Evolutionary conservation across 2,888 invertebrate genomes (phyloP), one percentile per base, ranked within the genome.

Genomic region (Drosophila pseudotakahashii): DNA sequence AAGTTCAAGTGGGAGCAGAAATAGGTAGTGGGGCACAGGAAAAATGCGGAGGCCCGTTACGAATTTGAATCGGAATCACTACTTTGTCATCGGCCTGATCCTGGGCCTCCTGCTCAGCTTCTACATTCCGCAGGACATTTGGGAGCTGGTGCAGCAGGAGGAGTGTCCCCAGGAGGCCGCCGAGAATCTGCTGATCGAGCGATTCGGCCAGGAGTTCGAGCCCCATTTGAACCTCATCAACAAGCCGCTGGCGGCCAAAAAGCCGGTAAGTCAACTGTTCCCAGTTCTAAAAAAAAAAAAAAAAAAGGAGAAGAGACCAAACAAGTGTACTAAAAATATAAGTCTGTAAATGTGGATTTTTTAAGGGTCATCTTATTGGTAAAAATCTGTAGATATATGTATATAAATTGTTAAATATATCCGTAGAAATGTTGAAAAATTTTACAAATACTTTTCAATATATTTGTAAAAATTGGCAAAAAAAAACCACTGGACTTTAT

Each of bases 181-280:
- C 68, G 91, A 91, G 76, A 91, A 91, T 77, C 88, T 89, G 75
- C 79, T 90, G n/a, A 90, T 90, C 74, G 90, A 90, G 73, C 91
- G 90, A 82, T 93, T 90, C 53, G 91, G 92, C 30, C 91, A 92
- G 77, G 92, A 92, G 63, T 92, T 92, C 77, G 92, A 92, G 78
- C 92, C 92, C 53, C 92, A 91, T 78, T 83, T 92, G 67, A 92
- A 92, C 85, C 87, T 92, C 62, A 90, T 91, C 53, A 92, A 92
- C 61, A 92, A 92, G 84, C 92, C 92, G 68, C 84, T 92, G 75
- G 89, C 90, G 59, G 92, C 92, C 10, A 92, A 92, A 77, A 92
- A 92, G 84, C 89, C 89, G 88, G 92, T 92, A 89, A 89, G 91
- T 89, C 9, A 1, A 37, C 11, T 48, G 48, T 14, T 52, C 26